Evolutionary conservation across 2,797 vertebrate genomes (phyloP).

Genomic region (Diplodus puntazzo): DNA sequence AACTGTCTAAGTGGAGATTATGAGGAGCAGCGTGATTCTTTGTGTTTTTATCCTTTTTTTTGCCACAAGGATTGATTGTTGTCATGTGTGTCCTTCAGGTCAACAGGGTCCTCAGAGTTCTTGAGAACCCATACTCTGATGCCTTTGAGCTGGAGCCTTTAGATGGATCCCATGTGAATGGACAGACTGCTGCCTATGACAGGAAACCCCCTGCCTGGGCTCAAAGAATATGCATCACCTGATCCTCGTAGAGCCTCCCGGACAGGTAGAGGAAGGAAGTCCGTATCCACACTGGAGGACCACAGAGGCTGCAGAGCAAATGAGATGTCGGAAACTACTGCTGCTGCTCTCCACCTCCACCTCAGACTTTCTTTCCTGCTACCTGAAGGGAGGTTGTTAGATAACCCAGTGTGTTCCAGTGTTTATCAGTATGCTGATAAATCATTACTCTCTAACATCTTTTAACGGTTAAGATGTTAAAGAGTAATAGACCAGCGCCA

Average conservation of each 20-base stretch:
- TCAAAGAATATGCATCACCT: constrained; percentile 87
- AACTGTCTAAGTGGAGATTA: not conserved
- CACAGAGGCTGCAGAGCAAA: not conserved
- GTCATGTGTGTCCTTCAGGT: constrained; percentile 78
- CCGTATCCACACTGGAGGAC: not conserved
- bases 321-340: not conserved
- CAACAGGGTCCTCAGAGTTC: constrained; percentile 83
- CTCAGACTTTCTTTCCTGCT: constrained; percentile 32
- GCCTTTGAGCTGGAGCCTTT: constrained; percentile 36
- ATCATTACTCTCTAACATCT: not conserved
- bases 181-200: constrained; percentile 70
- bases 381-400: constrained; percentile 17
- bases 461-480: not conserved
- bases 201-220: constrained; percentile 91
- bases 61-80: not conserved
- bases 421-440: constrained; percentile 29
- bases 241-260: constrained; percentile 88
- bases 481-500: not conserved
- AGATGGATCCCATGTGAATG: not conserved
- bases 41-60: not conserved
- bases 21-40: not conserved
- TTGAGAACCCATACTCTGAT: constrained; percentile 86
- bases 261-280: constrained; percentile 31
- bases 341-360: constrained; percentile 15
- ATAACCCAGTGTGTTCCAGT: constrained; percentile 38